Evolutionary conservation across 2,888 invertebrate genomes (phyloP).

Genomic region (Polymixis lichenea): DNA sequence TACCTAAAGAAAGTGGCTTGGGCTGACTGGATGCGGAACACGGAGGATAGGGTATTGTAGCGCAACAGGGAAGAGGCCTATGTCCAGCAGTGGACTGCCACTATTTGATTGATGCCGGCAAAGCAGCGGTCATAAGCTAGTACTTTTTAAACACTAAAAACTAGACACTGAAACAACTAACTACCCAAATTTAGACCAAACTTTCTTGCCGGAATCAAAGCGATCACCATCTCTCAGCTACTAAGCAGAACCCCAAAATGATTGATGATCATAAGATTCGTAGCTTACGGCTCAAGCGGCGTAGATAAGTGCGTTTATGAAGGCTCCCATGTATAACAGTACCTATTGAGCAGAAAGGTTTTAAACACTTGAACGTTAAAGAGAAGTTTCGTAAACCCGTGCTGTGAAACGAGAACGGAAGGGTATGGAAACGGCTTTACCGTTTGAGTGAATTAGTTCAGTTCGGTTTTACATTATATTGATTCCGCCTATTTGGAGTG

Average conservation of each 20-base stretch:
- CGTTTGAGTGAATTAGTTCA: neutral
- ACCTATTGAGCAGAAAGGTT: neutral
- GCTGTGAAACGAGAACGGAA: neutral
- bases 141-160: neutral
- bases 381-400: neutral
- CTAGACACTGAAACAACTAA: no score
- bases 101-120: no score
- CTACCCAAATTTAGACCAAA: neutral
- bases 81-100: no score
- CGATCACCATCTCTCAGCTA: neutral
- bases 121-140: no score
- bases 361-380: neutral
- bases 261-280: slow-evolving; percentile 31
- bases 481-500: neutral
- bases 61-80: no score
- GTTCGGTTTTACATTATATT: neutral
- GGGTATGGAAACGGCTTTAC: neutral
- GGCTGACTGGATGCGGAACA: no score
- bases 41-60: no score
- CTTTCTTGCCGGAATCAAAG: neutral
- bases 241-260: slow-evolving; percentile 2
- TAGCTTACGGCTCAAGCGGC: neutral
- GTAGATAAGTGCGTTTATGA: slow-evolving; percentile 12
- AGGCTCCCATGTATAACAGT: neutral
- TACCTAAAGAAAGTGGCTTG: no score